A percentile compares a stretch with the other conserved stretches of the same genome.
Conservation (phyloP, 2,888 invertebrate genomes). For the Marasmarcha lunaedactyla region DNA sequence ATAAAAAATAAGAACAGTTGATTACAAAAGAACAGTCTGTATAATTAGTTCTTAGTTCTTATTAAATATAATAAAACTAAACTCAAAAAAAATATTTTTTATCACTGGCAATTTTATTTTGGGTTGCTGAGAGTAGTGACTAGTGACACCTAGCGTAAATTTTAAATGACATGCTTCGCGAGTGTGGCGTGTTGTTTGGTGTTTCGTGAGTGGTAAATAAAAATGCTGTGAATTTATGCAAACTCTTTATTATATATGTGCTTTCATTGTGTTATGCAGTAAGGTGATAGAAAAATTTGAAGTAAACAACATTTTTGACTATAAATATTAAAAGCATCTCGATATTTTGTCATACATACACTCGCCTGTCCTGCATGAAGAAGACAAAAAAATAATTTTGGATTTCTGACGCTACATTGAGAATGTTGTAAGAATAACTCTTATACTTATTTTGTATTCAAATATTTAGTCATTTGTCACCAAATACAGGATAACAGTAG, state of each 20-base stretch:
- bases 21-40: too few relatives aligned
- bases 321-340: slow-evolving; percentile 6
- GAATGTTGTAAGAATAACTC: slow-evolving; percentile 60
- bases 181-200: slow-evolving; percentile 72
- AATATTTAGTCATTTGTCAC: slow-evolving; percentile 7
- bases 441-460: slow-evolving; percentile 22
- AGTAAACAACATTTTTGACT: too few relatives aligned
- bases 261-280: not conserved
- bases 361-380: slow-evolving; percentile 65
- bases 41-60: too few relatives aligned
- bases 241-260: slow-evolving; percentile 19
- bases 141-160: slow-evolving; percentile 49
- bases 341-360: slow-evolving; percentile 63
- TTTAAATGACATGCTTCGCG: slow-evolving; percentile 48
- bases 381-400: slow-evolving; percentile 62
- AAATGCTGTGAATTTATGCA: slow-evolving; percentile 47
- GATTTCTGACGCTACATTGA: slow-evolving; percentile 58
- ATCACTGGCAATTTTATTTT: too few relatives aligned
- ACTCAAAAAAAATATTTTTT: too few relatives aligned
- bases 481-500: too few relatives aligned
- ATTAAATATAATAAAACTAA: too few relatives aligned
- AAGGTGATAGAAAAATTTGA: not conserved
- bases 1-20: too few relatives aligned
- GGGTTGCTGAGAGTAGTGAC: slow-evolving; percentile 24
- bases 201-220: slow-evolving; percentile 65